A percentile compares a stretch with the other conserved stretches of the same genome.
Evolutionary conservation across 2,797 vertebrate genomes (phyloP).

Genomic region (Amblyraja radiata): DNA sequence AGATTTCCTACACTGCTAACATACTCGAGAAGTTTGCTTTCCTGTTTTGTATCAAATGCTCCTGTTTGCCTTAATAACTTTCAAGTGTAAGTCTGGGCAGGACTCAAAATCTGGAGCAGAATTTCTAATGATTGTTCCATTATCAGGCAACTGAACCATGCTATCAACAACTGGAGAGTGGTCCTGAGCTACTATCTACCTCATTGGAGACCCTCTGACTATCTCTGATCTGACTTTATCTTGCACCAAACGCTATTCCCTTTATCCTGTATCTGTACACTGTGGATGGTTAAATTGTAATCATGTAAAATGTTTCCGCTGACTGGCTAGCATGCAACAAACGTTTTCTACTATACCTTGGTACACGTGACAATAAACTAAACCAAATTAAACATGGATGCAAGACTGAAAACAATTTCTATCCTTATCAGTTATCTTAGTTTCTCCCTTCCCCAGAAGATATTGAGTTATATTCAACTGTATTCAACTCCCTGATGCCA

Average conservation of each 20-base stretch:
- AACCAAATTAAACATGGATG: background rate
- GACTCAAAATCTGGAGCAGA: background rate
- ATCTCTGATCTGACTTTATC: no score
- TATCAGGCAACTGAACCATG: no score
- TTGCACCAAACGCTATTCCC: no score
- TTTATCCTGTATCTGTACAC: no score
- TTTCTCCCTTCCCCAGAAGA: background rate
- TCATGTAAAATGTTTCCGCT: no score
- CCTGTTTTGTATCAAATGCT: background rate
- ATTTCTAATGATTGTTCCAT: background rate
- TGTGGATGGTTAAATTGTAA: no score
- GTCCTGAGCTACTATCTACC: no score
- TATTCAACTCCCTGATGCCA: background rate
- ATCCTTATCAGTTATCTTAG: background rate
- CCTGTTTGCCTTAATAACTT: background rate
- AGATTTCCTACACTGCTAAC: background rate
- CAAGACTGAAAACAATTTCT: background rate
- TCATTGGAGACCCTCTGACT: no score
- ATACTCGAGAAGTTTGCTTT: background rate
- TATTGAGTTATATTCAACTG: background rate
- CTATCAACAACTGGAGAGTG: no score
- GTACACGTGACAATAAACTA: no score
- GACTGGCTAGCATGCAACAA: no score
- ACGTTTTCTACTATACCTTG: no score
- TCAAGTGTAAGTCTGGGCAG: background rate